Base-by-base conservation (phyloP, 2,888 invertebrate species). In the Phortica okadai region DNA sequence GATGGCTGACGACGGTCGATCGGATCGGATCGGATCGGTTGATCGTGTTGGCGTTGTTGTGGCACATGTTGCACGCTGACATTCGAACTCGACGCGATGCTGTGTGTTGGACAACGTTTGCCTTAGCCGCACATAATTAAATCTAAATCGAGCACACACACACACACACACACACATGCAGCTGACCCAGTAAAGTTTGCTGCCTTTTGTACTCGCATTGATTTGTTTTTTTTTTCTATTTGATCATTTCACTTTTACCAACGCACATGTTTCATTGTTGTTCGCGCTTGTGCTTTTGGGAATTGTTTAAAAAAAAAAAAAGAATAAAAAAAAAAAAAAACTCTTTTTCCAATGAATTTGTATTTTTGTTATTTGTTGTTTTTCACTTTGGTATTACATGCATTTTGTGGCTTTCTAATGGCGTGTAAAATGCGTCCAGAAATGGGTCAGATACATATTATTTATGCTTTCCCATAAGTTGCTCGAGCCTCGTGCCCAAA, bases 391-490 rank as follows among this genome's bases (percentile, higher is more conserved):
- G 59, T 7, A n/a, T n/a, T 21, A 59, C 7, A 59, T 16, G 59
- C 59, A n/a, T 16, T 50, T 21, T 66, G 42, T 42, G 33, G 42
- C 66, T 66, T 66, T 66, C 66, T 66, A 41, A 66, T 41, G 42
- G n/a, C 14, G 14, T 66, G 66, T 66, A 66, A 66, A 21, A 41
- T 41, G 66, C 7, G 11, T n/a, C 11, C 66, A 66, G 33, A 66
- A 66, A 66, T 66, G 66, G 66, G 66, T 66, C 66, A 41, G 21
- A 14, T 66, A 21, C 62, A 25, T 62, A 16, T 10, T 42, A 66
- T 66, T 66, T 42, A 66, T 11, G 33, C 33, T 66, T 66, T 66
- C 66, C 16, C 41, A 66, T 11, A 10, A 14, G 41, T 42, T 66
- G 14, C 56, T 56, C 5, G 14, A 2, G 5, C 56, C 56, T 56